Evolutionary conservation across 2,797 vertebrate genomes (phyloP), one percentile per base, ranked within the genome.

Genomic region (Carapus acus): DNA sequence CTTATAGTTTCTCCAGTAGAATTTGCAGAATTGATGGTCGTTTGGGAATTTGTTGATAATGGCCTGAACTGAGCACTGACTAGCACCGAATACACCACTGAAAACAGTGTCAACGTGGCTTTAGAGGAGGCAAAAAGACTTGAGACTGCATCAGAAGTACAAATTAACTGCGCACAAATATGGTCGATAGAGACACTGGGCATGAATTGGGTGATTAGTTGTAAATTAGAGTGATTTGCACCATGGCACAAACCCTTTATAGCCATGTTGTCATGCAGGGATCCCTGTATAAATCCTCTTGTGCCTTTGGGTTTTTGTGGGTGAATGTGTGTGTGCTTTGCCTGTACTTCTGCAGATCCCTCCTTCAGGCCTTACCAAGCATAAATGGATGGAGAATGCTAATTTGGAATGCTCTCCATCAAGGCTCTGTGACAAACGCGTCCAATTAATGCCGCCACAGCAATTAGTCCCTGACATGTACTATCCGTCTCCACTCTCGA

Each of bases 371-470:
- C 29, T 38, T 64, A 58, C 50, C 58, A 49, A 77, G 59, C 57
- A 48, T 68, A 74, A 70, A 77, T 80, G 54, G 58, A 62, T 60
- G 39, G 54, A 56, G 58, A 58, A 57, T 38, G 39, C 36, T 49
- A 44, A 62, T 71, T 67, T 39, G 44, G 43, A 7, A 1, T 31
- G 56, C 51, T 58, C 61, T 70, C 49, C 38, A 55, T 73, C 58
- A 67, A 52, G 23, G 44, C 55, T 48, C 60, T 31, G 23, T 73
- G 64, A 71, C 67, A 71, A 60, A 63, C 36, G 60, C 17, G 52
- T 59, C 53, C 66, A 69, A 58, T 64, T 58, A 54, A 57, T 67
- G 54, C 51, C 31, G 61, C 27, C 42, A 38, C 49, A 29, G 49
- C 22, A 34, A 71, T 79, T 81, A 69, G 54, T 56, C 61, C n/a